Evolutionary conservation across 92 coral and sea anemone genomes (phyloP), one percentile per base, ranked within the genome.

Genomic region (Plumapathes pennacea): DNA sequence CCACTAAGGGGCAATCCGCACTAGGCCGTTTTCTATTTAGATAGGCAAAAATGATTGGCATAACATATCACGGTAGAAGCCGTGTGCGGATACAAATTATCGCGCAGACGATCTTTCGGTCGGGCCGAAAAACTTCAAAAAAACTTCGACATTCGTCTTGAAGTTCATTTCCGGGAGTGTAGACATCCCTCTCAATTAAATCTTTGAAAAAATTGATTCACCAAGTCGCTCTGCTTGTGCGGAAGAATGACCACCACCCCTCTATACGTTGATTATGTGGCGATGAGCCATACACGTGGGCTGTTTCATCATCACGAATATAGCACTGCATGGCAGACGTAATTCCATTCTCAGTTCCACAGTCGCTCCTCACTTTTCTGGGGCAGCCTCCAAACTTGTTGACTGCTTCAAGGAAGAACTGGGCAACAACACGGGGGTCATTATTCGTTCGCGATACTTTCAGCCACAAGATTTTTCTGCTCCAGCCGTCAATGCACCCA

Each of bases 251-350:
- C 78, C 70, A 72, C 79, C 79, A 60, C 32, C 41, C 78, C 42
- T 71, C 78, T 23, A 71, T 71, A 24, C 70, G 54, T 50, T 72
- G 64, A 46, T 72, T 72, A 25, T 41, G 65, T 22, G 63, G 63
- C 25, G 80, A 72, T 13, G 80, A 39, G 2, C 80, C 80, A 72
- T 72, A 71, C 15, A 62, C 57, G 63, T 72, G 80, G 41, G 63
- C 58, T 29, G 42, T 50, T 19, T 25, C 22, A 44, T 62, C 71
- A 28, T 72, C 38, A 31, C 3, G 22, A 30, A 60, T 57, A 10
- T 33, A 39, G 33, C 78, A 59, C 54, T 48, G 78, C 33, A 51
- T 54, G 42, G 80, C 46, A 7, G 80, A 64, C 10, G 53, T 15
- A 5, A 56, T 36, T 2, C 78, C 60, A 28, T 71, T 71, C 39